Base-by-base conservation (phyloP, 2,113 vertebrate genomes). In the Vanacampus margaritifer region DNA sequence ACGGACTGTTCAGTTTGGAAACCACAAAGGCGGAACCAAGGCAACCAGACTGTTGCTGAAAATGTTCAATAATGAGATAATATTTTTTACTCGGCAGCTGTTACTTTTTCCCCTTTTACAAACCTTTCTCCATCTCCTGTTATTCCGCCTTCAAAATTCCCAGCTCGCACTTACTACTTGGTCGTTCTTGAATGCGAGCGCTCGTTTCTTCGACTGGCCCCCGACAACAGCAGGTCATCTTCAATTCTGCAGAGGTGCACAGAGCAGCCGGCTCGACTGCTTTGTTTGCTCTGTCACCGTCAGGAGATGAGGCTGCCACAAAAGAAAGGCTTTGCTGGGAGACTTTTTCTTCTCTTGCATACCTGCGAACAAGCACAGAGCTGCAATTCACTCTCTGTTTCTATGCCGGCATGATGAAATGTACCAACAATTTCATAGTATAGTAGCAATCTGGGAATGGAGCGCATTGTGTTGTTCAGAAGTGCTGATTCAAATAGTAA, bases 211-310 rank as follows among this genome's bases (percentile, higher is more conserved):
- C 83, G 79, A 82, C 72, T 74, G 79, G 54, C 73, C 71, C 71
- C 73, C 59, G 77, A 75, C 79, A 85, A 76, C 82, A 75, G 63
- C 79, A 69, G 81, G 75, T 82, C 79, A 70, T 60, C 75, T 73
- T 76, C 75, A 75, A 65, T 79, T 71, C 71, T 75, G 83, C 83
- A 80, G 68, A 78, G 78, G 68, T 57, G 73, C 56, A 32, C 67
- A 26, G 68, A 68, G 73, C 70, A 63, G 63, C 72, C 64, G 56
- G 75, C 71, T 74, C 54, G 62, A 67, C 76, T 69, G 50, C 71
- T 77, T 67, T 73, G 71, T 86, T 79, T 84, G 80, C 75, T 78
- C 75, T 71, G 75, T 78, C 71, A 68, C 71, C 69, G 58, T 67
- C 66, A 74, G 71, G 64, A 82, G 76, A 79, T 7, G n/a, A 61